phyloP scores from a whole-genome alignment of 2,888 invertebrate genomes.

The Cheilosia urbana region DNA sequence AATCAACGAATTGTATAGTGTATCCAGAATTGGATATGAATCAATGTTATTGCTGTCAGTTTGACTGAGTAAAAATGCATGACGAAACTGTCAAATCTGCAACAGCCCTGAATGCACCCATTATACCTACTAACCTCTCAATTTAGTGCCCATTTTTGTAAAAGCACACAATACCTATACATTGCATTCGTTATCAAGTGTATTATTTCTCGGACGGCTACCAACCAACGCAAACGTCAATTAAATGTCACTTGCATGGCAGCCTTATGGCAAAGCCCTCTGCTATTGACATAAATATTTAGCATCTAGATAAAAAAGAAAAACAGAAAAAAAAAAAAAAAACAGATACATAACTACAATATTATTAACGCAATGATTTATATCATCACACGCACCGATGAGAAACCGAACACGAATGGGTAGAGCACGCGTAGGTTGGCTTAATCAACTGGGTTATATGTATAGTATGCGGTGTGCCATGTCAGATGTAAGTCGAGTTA shows the following conservation, averaged over 20 bases:
- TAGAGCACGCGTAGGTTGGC: slow-evolving; percentile 51
- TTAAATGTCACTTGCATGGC: slow-evolving; percentile 54
- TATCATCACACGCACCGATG: slow-evolving; percentile 31
- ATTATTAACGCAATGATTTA: slow-evolving; percentile 60
- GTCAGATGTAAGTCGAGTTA: slow-evolving; percentile 10
- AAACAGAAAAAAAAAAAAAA: neutral
- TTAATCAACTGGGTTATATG: slow-evolving; percentile 39
- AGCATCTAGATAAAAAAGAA: slow-evolving; percentile 15
- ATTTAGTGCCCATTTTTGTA: no score
- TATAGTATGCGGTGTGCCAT: neutral
- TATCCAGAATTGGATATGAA: no score
- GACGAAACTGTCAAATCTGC: no score
- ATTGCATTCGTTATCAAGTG: slow-evolving; percentile 17
- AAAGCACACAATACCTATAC: no score
- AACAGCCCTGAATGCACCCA: no score
- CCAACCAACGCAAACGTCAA: slow-evolving; percentile 50
- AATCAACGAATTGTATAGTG: no score
- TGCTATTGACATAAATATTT: slow-evolving; percentile 20
- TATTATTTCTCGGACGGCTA: slow-evolving; percentile 49
- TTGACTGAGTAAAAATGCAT: no score
- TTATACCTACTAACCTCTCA: no score
- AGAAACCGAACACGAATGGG: slow-evolving; percentile 26
- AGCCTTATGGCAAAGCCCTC: slow-evolving; percentile 12
- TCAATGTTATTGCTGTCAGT: no score
- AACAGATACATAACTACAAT: slow-evolving; percentile 28